phyloP scores from a whole-genome alignment of 2,797 vertebrate genomes.

The Acanthiza pusilla region DNA sequence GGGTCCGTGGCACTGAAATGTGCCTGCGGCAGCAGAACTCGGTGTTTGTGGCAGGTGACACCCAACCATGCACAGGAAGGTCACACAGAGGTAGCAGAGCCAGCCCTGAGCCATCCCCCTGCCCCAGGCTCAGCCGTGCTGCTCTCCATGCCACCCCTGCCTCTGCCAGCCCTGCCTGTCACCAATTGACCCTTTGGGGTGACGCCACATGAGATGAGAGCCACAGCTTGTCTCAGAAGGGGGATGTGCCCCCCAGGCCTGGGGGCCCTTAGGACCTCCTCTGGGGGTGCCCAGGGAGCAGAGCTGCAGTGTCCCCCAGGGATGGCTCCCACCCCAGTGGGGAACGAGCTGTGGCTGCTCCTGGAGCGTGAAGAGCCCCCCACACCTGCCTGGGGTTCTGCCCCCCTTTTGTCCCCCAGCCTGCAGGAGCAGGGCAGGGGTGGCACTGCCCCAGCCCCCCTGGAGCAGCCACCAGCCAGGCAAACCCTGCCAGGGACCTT shows the following conservation, averaged over 20 bases:
- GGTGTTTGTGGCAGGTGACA: not conserved
- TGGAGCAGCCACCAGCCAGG: too few relatives aligned
- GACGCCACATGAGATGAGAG: too few relatives aligned
- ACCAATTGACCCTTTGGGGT: not conserved
- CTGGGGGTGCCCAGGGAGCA: not conserved
- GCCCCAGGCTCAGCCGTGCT: not conserved
- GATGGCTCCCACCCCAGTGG: too few relatives aligned
- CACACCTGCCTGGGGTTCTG: not conserved
- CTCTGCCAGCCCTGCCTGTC: not conserved
- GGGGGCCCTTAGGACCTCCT: not conserved
- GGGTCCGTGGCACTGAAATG: accelerated
- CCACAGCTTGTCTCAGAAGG: not conserved
- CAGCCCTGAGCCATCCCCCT: not conserved
- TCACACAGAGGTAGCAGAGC: not conserved
- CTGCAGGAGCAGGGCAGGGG: too few relatives aligned
- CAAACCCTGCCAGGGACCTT: not conserved
- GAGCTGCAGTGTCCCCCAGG: not conserved
- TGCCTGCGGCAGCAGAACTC: not conserved
- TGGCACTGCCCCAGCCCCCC: too few relatives aligned
- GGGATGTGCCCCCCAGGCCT: not conserved
- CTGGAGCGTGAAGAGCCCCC: accelerated
- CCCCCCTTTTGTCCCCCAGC: not conserved
- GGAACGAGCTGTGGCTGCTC: not conserved
- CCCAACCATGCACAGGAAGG: accelerated
- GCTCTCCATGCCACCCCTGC: not conserved